phyloP scores from a whole-genome alignment of 2,888 invertebrate genomes.

The Barypeithes pellucidus region DNA sequence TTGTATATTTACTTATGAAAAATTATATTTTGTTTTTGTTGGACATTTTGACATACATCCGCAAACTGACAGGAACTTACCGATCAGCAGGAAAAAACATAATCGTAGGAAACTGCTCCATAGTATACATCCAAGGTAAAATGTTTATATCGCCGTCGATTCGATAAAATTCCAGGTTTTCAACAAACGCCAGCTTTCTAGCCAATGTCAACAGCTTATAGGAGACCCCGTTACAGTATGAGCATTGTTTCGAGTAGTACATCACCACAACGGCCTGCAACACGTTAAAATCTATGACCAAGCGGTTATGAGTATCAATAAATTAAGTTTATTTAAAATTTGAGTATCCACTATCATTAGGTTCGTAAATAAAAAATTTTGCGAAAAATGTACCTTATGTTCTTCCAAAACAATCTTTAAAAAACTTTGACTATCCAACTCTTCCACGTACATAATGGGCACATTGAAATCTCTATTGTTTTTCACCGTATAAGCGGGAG shows the following conservation, averaged over 20 bases:
- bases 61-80: too few relatives aligned
- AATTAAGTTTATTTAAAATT: too few relatives aligned
- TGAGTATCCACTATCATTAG: too few relatives aligned
- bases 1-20: too few relatives aligned
- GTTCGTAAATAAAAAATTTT: too few relatives aligned
- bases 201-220: slow-evolving; percentile 81
- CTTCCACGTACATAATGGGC: slow-evolving; percentile 73
- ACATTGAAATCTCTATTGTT: slow-evolving; percentile 36
- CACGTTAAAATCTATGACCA: too few relatives aligned
- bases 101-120: slow-evolving; percentile 85
- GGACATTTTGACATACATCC: too few relatives aligned
- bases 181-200: slow-evolving; percentile 74
- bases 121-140: slow-evolving; percentile 89
- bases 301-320: too few relatives aligned
- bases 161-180: slow-evolving; percentile 76
- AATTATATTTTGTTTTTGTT: too few relatives aligned
- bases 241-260: slow-evolving; percentile 86
- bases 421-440: slow-evolving; percentile 80
- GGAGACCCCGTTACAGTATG: slow-evolving; percentile 81
- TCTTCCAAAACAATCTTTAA: slow-evolving; percentile 75
- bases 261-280: slow-evolving; percentile 84
- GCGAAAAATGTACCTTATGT: slow-evolving; percentile 73
- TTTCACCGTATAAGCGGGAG: slow-evolving; percentile 57
- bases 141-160: slow-evolving; percentile 90
- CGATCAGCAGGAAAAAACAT: slow-evolving; percentile 84